Base-by-base conservation (phyloP, 2,888 invertebrate genomes). In the Thecocarcelia acutangulata region DNA sequence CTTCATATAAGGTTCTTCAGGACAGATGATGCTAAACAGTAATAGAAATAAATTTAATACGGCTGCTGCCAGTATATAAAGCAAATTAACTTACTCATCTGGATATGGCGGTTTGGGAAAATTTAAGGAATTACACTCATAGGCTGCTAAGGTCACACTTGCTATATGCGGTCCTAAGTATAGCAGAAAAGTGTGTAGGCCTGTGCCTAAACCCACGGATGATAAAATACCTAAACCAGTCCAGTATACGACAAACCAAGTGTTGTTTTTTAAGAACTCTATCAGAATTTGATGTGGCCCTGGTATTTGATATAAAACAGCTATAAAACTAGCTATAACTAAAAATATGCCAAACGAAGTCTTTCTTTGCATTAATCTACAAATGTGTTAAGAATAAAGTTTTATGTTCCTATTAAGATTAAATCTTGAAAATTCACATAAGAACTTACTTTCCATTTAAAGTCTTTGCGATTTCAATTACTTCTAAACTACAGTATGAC, bases 121-220 rank as follows among this genome's bases (percentile, higher is more conserved):
- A 91, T 98, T 94, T 42, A 99, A 93, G 24, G 96, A 94, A 61
- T 96, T 96, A 90, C 99, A 99, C 91, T 99, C 99, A 90, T 98
- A 98, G 0, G 98, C 99, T 15, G 99, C 99, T 88, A 99, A 92
- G 3, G 99, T 99, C 52, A 99, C 99, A 75, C 97, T 94, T 76
- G 99, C 99, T 92, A 99, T 99, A 90, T 99, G 98, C 37, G 99
- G 99, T n/a, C 99, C 99, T 88, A 99, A 92, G 91, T 99, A 99
- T 81, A 99, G 93, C 66, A 99, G 93, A 93, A 99, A 99, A 80
- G 99, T 99, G 91, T 99, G 99, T 70, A 99, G 93, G 0, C 99
- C 99, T 0, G 99, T 98, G 48, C 99, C 99, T 68, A 99, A 93
- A 0, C 99, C 99, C 73, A 99, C 98, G 0, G 98, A 98, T 48